A percentile compares a stretch with the other conserved stretches of the same genome.
phyloP scores from a whole-genome alignment of 1,140 invertebrate genomes.

The Rhopalosiphum padi region DNA sequence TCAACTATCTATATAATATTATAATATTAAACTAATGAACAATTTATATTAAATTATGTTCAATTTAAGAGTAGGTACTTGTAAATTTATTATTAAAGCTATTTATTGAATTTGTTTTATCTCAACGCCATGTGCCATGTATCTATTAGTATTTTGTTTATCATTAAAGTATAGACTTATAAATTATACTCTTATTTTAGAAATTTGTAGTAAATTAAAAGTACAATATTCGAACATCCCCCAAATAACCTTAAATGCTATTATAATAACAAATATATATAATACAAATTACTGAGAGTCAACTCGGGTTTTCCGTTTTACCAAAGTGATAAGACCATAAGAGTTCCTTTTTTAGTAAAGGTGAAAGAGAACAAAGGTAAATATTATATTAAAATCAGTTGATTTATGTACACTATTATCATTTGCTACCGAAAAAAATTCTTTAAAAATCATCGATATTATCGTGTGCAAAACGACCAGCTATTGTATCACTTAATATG shows the following conservation, averaged over 20 bases:
- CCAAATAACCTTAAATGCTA: background rate
- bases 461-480: background rate
- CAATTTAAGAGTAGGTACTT: background rate
- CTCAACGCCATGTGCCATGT: background rate
- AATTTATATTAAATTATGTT: background rate
- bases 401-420: background rate
- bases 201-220: background rate
- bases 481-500: background rate
- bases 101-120: background rate
- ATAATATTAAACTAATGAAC: background rate
- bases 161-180: background rate
- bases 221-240: background rate
- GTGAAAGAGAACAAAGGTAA: background rate
- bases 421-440: background rate
- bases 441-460: background rate
- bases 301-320: background rate
- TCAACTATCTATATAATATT: background rate
- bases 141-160: background rate
- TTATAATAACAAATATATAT: background rate
- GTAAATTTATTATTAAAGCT: background rate
- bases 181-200: background rate
- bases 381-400: background rate
- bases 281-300: background rate
- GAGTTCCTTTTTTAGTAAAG: background rate
- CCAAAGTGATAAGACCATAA: background rate